phyloP scores from a whole-genome alignment of 2,888 invertebrate genomes.

The Apamea crenata region DNA sequence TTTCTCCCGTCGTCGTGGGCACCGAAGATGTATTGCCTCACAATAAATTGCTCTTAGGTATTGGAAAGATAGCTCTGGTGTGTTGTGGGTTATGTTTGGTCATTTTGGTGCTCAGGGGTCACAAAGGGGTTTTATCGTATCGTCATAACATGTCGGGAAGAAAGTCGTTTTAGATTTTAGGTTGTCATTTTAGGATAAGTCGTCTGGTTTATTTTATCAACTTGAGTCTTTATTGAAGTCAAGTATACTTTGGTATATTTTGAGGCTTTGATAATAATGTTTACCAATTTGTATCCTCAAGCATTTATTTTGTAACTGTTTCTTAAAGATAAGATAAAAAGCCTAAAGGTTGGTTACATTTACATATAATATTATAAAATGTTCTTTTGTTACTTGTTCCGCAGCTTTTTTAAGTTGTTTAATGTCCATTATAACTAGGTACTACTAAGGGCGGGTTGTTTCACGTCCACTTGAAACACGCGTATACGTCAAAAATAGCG shows the following conservation, averaged over 20 bases:
- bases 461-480: no score
- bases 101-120: conserved; percentile 64
- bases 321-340: neutral
- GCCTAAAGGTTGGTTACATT: neutral
- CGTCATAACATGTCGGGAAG: conserved; percentile 5
- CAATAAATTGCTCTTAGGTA: conserved; percentile 71
- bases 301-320: neutral
- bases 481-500: no score
- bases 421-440: neutral
- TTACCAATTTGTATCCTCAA: neutral
- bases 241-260: neutral
- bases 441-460: no score
- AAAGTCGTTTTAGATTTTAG: conserved; percentile 8
- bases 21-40: conserved; percentile 67
- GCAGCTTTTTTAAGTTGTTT: neutral
- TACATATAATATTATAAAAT: neutral
- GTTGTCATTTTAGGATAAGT: conserved; percentile 28
- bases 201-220: conserved; percentile 14
- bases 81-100: conserved; percentile 63
- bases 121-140: conserved; percentile 44
- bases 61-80: conserved; percentile 63
- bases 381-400: neutral
- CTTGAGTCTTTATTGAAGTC: neutral
- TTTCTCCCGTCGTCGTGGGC: conserved; percentile 59
- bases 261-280: neutral